Evolutionary conservation across 2,888 invertebrate species (phyloP).

Genomic region (Xestoiulus laeticollis): DNA sequence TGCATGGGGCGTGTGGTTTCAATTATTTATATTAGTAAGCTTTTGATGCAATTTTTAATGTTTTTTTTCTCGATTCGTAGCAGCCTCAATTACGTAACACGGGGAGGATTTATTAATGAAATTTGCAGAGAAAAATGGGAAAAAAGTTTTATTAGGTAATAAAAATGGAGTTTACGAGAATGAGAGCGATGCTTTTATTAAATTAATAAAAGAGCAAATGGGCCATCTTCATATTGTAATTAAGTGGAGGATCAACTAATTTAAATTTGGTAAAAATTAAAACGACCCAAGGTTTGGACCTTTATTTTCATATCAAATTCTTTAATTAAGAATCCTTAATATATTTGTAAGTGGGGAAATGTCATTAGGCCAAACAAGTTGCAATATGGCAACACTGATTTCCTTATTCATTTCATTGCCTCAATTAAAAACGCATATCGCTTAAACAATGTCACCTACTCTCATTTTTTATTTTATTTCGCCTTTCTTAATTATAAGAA

Average conservation of each 20-base stretch:
- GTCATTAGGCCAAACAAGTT: not conserved
- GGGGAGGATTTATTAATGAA: constrained; percentile 17
- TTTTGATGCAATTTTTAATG: not conserved
- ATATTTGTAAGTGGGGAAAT: not conserved
- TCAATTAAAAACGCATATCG: constrained; percentile 23
- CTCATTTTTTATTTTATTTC: not conserved
- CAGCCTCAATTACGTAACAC: not conserved
- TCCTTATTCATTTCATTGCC: constrained; percentile 22
- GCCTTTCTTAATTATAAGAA: constrained; percentile 36
- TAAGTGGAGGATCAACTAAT: not conserved
- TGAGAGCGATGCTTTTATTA: constrained; percentile 6
- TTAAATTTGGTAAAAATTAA: not conserved
- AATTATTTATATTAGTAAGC: constrained; percentile 23
- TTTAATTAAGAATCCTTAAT: not conserved
- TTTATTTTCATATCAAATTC: not conserved
- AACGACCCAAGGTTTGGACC: not conserved
- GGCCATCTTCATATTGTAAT: constrained; percentile 33
- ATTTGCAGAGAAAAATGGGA: not conserved
- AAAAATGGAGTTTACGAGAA: constrained; percentile 14
- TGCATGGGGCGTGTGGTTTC: not conserved
- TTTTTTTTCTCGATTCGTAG: not conserved
- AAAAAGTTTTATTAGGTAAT: constrained; percentile 24
- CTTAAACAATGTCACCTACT: constrained; percentile 34
- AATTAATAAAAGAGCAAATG: constrained; percentile 33
- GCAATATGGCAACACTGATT: constrained; percentile 16